phyloP scores from a whole-genome alignment of 30 jellyfish, hydroid and myxozoan species.

The Aurelia sp. region DNA sequence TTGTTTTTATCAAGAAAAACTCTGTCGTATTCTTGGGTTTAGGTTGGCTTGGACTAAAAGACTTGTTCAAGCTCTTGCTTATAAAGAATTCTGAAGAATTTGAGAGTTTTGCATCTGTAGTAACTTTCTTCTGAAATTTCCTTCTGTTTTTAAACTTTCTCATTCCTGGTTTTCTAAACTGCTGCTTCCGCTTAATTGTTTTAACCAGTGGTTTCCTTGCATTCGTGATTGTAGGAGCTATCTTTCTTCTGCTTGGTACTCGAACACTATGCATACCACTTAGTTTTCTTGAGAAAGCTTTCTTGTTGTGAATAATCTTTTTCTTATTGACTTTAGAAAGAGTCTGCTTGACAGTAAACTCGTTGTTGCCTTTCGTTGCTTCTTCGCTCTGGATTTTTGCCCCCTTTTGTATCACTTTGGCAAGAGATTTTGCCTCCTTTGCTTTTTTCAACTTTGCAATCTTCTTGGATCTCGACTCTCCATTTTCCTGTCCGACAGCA shows the following conservation, averaged over 20 bases:
- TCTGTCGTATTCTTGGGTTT: conserved; percentile 39
- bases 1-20: conserved; percentile 55
- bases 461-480: conserved; percentile 18
- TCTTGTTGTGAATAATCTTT: neutral
- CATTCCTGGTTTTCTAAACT: neutral
- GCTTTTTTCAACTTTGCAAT: neutral
- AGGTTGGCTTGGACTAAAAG: neutral
- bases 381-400: conserved; percentile 12
- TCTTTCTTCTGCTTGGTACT: neutral
- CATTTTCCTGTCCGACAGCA: conserved; percentile 9
- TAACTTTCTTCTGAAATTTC: neutral
- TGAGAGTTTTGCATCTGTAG: neutral
- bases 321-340: neutral
- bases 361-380: conserved; percentile 17
- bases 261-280: too few species aligned
- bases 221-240: neutral
- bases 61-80: neutral
- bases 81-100: conserved; percentile 51
- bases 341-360: neutral
- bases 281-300: neutral
- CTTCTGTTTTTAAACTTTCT: neutral
- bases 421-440: neutral
- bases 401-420: neutral
- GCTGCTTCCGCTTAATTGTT: neutral
- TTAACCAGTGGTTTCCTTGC: neutral